Percentiles rank a stretch among this genome's conserved stretches.
phyloP scores from a whole-genome alignment of 2,113 vertebrate species.

The Ardeotis arabs region DNA sequence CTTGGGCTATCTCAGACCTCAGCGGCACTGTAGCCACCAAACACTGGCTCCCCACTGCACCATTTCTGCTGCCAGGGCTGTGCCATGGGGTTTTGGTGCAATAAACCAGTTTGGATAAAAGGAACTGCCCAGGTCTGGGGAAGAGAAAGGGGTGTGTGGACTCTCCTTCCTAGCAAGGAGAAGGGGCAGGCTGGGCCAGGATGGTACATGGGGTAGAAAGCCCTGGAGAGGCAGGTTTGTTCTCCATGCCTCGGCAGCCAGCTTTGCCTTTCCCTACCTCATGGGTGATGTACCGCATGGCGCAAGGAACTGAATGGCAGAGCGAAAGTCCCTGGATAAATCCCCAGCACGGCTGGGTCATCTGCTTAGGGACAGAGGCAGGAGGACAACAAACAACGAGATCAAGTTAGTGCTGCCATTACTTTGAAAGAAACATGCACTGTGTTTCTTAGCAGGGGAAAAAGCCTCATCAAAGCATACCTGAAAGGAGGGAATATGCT shows the following conservation, averaged over 20 bases:
- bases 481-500: constrained; percentile 30
- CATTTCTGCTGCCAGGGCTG: not conserved
- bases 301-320: not conserved
- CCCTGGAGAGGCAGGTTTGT: not conserved
- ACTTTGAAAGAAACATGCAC: accelerated
- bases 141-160: not conserved
- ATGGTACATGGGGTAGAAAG: not conserved
- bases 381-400: not conserved
- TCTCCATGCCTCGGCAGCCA: not conserved
- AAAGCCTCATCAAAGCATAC: constrained; percentile 65
- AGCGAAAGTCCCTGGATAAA: not conserved
- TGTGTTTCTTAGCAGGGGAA: not conserved
- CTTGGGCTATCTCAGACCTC: not conserved
- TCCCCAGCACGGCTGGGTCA: not conserved
- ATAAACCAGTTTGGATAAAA: not conserved
- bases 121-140: not conserved
- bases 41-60: too few species aligned
- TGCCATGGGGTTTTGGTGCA: not conserved
- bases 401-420: not conserved
- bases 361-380: not conserved
- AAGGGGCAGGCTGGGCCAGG: not conserved
- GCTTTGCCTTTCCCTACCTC: not conserved
- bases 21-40: accelerated
- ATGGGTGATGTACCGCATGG: accelerated
- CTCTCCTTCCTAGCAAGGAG: not conserved